Evolutionary conservation across 1,140 invertebrate genomes (phyloP).

Genomic region (Charaxes varanes): DNA sequence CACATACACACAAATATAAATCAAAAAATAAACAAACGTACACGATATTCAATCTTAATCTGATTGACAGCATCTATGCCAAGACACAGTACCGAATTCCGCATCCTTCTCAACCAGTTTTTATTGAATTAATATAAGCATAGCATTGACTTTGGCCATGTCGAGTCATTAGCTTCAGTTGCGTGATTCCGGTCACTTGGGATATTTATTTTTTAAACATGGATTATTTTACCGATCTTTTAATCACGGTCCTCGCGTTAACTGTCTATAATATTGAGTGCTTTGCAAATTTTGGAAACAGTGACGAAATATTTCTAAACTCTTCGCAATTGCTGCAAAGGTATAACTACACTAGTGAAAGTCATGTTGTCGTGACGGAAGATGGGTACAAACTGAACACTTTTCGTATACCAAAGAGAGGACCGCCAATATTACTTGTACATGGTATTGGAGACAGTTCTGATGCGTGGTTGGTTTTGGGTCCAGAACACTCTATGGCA

Average conservation of each 20-base stretch:
- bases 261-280: neutral
- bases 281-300: neutral
- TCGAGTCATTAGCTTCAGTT: constrained; percentile 16
- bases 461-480: constrained; percentile 50
- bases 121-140: constrained; percentile 6
- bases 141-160: constrained; percentile 27
- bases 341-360: constrained; percentile 35
- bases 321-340: constrained; percentile 38
- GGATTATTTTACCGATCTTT: constrained; percentile 13
- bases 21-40: too few species aligned
- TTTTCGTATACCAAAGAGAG: constrained; percentile 40
- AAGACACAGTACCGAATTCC: too few species aligned
- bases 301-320: constrained; percentile 22
- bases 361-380: constrained; percentile 37
- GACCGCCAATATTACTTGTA: constrained; percentile 46
- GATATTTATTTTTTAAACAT: constrained; percentile 9
- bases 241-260: neutral
- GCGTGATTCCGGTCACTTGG: constrained; percentile 15
- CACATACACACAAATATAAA: too few species aligned
- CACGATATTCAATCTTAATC: too few species aligned
- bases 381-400: constrained; percentile 47
- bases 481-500: constrained; percentile 38
- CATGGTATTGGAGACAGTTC: constrained; percentile 56
- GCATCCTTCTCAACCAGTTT: constrained; percentile 13
- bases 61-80: constrained; percentile 9